Conservation (phyloP, 53 echinoderm and acorn worm species). For the Pentamera pediparva region DNA sequence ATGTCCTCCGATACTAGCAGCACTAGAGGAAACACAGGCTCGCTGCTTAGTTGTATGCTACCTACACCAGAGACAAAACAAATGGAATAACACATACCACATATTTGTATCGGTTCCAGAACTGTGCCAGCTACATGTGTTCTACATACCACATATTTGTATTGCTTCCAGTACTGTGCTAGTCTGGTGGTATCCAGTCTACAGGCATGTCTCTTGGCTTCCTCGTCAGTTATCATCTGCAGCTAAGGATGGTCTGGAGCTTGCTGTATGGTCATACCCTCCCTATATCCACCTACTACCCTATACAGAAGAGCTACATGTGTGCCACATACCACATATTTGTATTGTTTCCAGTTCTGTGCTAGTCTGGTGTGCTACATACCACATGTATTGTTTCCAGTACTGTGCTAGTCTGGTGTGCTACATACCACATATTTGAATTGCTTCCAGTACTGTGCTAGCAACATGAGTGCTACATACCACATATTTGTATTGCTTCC, state of each 20-base stretch:
- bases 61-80: too few relatives aligned
- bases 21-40: conserved; percentile 76
- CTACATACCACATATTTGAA: conserved; percentile 70
- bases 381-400: conserved; percentile 72
- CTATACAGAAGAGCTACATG: too few relatives aligned
- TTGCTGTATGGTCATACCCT: conserved; percentile 85
- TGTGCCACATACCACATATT: conserved; percentile 73
- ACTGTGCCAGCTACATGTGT: conserved; percentile 62
- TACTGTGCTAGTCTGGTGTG: conserved; percentile 69
- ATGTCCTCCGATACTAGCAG: conserved; percentile 86
- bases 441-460: conserved; percentile 66
- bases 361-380: conserved; percentile 63
- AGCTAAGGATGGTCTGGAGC: conserved; percentile 87
- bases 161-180: conserved; percentile 55
- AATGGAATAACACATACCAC: too few relatives aligned
- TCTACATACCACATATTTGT: conserved; percentile 71
- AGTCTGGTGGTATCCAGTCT: conserved; percentile 76
- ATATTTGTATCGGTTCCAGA: conserved; percentile 59
- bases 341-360: conserved; percentile 60
- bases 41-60: conserved; percentile 80
- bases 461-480: too few relatives aligned
- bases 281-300: too few relatives aligned
- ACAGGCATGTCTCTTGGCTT: conserved; percentile 76
- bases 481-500: conserved; percentile 58
- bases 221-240: conserved; percentile 84